Conservation (phyloP, 2,888 invertebrate species). For the Danaus chrysippus region DNA sequence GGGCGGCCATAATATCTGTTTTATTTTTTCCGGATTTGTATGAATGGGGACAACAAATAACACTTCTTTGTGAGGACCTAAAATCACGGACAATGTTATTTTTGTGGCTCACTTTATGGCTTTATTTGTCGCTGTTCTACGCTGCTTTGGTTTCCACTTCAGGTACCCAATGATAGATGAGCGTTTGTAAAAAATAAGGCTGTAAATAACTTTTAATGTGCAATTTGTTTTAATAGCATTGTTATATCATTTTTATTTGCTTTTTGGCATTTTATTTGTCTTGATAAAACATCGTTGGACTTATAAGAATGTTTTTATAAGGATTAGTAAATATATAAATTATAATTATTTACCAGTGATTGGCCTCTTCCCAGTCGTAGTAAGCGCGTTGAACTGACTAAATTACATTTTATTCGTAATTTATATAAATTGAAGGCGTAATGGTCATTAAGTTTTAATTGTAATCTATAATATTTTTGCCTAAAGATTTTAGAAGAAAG, state of each 20-base stretch:
- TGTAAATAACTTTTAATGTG: slow-evolving; percentile 9
- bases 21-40: slow-evolving; percentile 78
- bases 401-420: no score
- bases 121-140: slow-evolving; percentile 57
- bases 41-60: slow-evolving; percentile 67
- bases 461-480: no score
- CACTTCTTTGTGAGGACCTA: slow-evolving; percentile 58
- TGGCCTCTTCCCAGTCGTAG: no score
- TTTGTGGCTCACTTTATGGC: slow-evolving; percentile 66
- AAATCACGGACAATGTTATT: slow-evolving; percentile 65
- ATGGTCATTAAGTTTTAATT: no score
- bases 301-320: no score
- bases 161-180: slow-evolving; percentile 27
- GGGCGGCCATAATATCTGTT: slow-evolving; percentile 68
- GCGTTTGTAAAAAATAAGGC: slow-evolving; percentile 8
- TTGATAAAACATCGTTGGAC: not conserved
- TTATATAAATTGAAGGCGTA: no score
- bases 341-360: no score
- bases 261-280: not conserved
- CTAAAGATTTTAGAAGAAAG: no score
- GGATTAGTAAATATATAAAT: no score
- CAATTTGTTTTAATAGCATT: slow-evolving; percentile 5
- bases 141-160: slow-evolving; percentile 42
- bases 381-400: no score
- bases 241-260: not conserved